phyloP scores from a whole-genome alignment of 92 coral and sea anemone species.

The Nematostella vectensis region DNA sequence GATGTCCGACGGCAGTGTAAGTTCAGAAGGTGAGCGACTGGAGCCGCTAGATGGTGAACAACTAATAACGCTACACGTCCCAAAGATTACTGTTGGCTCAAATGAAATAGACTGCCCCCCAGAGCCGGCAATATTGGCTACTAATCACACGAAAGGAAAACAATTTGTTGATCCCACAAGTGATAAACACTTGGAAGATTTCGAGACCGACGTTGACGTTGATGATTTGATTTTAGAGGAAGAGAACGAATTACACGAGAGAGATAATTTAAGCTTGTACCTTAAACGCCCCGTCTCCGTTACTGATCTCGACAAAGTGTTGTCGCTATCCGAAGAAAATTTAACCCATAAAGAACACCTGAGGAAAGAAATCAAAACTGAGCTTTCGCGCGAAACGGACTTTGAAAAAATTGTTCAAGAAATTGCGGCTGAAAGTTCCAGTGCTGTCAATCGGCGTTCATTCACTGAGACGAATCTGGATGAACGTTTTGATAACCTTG shows the following conservation, averaged over 20 bases:
- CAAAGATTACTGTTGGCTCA: neutral
- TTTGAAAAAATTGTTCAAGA: constrained; percentile 11
- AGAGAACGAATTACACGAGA: constrained; percentile 21
- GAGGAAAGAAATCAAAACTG: constrained; percentile 10
- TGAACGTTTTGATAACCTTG: neutral
- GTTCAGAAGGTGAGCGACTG: no score
- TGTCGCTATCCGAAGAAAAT: constrained; percentile 11
- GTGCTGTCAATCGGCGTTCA: constrained; percentile 2
- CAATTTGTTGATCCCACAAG: no score
- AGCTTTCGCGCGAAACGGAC: constrained; percentile 10
- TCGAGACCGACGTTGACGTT: constrained; percentile 83
- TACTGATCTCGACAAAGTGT: constrained; percentile 60
- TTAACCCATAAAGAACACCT: constrained; percentile 2
- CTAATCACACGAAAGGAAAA: no score
- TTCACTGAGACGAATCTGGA: constrained; percentile 13
- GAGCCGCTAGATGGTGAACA: neutral
- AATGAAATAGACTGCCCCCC: no score
- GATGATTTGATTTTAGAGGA: constrained; percentile 46
- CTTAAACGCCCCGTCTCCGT: constrained; percentile 76
- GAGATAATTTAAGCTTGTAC: constrained; percentile 49
- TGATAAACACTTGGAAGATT: constrained; percentile 23
- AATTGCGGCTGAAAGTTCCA: constrained; percentile 1
- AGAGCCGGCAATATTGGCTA: no score
- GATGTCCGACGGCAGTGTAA: constrained; percentile 34
- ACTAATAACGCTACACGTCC: constrained; percentile 7